Percentiles rank a stretch among this genome's conserved stretches.
Conservation (phyloP, 2,797 vertebrate species). For the Tapirus indicus region DNA sequence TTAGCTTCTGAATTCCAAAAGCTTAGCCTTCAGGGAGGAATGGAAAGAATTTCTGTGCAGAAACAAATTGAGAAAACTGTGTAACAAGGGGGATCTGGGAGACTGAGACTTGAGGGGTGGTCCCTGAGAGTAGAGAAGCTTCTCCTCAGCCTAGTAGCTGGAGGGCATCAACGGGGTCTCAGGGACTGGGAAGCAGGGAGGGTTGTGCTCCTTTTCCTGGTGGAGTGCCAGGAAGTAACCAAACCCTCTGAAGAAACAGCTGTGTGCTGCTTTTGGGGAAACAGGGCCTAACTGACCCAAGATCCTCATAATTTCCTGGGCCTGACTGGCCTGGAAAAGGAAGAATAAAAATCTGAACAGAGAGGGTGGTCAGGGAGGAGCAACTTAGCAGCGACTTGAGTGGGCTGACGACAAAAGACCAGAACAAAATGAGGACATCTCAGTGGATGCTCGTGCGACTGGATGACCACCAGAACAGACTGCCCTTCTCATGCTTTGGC, state of each 20-base stretch:
- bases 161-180: neutral
- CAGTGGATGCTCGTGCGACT: neutral
- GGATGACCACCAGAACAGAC: neutral
- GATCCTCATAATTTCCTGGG: neutral
- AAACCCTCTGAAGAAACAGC: neutral
- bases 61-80: constrained; percentile 68
- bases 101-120: neutral
- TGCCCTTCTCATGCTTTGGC: neutral
- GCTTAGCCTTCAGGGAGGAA: constrained; percentile 60
- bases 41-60: constrained; percentile 68
- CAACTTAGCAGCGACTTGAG: neutral
- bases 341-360: neutral
- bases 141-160: neutral
- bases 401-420: neutral
- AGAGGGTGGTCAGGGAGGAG: neutral
- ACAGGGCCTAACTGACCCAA: neutral
- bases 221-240: neutral
- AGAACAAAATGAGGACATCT: neutral
- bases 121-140: neutral
- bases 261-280: neutral
- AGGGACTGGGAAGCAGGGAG: neutral
- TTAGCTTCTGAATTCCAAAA: constrained; percentile 72
- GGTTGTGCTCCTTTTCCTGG: neutral
- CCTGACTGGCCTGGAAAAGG: neutral
- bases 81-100: neutral